Evolutionary conservation across 2,113 vertebrate genomes (phyloP).

Genomic region (Rattus rattus): DNA sequence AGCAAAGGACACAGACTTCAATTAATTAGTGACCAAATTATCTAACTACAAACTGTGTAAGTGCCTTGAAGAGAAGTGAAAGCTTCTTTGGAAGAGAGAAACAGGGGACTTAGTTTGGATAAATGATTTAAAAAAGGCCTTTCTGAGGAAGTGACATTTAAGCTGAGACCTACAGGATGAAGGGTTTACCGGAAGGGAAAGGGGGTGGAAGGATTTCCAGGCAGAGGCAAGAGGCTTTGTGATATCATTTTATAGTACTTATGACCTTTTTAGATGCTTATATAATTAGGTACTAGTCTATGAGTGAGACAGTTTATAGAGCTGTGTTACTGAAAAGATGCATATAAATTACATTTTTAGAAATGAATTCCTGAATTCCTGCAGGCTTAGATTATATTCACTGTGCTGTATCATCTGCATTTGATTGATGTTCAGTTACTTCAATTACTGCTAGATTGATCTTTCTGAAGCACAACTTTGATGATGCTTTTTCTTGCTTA

Average conservation of each 20-base stretch:
- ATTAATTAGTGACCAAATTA: conserved; percentile 62
- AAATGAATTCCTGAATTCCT: conserved; percentile 83
- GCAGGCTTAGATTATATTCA: conserved; percentile 78
- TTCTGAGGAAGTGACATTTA: conserved; percentile 80
- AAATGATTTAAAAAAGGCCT: conserved; percentile 70
- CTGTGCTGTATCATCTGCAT: conserved; percentile 73
- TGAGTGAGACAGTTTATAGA: conserved; percentile 80
- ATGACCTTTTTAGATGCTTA: conserved; percentile 83
- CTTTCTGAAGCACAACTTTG: conserved; percentile 75
- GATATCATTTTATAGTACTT: conserved; percentile 80
- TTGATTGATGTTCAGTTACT: conserved; percentile 82
- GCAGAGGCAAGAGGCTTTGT: conserved; percentile 77
- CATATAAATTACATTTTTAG: conserved; percentile 83
- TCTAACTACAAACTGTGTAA: conserved; percentile 65
- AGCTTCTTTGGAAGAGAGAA: conserved; percentile 64
- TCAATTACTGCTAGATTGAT: conserved; percentile 81
- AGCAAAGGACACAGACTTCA: conserved; percentile 26
- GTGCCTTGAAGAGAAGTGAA: conserved; percentile 48
- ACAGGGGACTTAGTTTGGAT: conserved; percentile 59
- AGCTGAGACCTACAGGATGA: conserved; percentile 68
- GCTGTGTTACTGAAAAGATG: conserved; percentile 81
- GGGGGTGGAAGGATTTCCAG: conserved; percentile 77
- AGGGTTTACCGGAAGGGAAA: conserved; percentile 78
- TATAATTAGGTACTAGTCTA: conserved; percentile 82
- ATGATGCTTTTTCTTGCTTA: conserved; percentile 69